Evolutionary conservation across 2,797 vertebrate species (phyloP).

Genomic region (Linurgus olivaceus): DNA sequence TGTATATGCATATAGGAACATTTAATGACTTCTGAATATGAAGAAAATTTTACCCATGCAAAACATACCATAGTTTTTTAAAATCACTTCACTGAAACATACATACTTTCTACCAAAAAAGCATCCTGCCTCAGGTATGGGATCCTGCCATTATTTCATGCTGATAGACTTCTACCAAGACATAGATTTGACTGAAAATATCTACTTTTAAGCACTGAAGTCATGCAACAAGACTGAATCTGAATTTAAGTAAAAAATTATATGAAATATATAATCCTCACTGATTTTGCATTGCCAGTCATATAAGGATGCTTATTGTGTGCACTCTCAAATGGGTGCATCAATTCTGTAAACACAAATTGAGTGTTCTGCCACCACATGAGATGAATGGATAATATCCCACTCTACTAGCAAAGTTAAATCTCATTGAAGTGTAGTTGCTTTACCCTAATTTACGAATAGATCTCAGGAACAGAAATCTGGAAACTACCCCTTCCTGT

Average conservation of each 20-base stretch:
- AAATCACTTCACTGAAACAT: not conserved
- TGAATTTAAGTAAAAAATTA: not conserved
- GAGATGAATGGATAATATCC: not conserved
- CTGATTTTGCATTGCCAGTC: not conserved
- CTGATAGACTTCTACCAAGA: not conserved
- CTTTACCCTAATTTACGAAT: not conserved
- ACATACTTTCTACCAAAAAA: not conserved
- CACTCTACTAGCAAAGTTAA: not conserved
- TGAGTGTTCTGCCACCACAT: not conserved
- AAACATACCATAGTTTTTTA: not conserved
- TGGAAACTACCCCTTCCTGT: not conserved
- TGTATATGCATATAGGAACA: not conserved
- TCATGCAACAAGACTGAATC: not conserved
- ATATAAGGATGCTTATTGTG: not conserved
- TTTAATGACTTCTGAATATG: not conserved
- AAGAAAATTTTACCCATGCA: not conserved
- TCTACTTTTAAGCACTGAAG: not conserved
- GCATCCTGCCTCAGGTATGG: accelerated
- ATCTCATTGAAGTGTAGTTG: not conserved
- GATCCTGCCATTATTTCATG: not conserved
- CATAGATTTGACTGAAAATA: not conserved
- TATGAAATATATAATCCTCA: not conserved
- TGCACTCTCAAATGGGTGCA: not conserved
- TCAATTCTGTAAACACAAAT: not conserved
- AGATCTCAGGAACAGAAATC: not conserved